Percentiles rank a stretch among this genome's conserved stretches.
Conservation (phyloP, 2,888 invertebrate genomes). For the Heterodera filipjevi region DNA sequence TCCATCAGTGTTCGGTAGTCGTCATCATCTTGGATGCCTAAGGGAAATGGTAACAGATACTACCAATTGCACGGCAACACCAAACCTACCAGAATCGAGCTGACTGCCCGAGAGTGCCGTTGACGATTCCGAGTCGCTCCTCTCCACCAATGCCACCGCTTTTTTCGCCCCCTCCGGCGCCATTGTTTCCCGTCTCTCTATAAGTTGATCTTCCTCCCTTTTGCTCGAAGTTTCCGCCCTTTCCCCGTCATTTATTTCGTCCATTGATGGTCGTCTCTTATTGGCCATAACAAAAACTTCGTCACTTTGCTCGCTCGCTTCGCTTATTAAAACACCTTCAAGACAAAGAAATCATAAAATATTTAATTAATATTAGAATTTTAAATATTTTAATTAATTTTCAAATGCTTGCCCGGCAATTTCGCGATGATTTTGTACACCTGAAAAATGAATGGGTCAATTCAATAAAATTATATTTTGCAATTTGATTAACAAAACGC, state of each 20-base stretch:
- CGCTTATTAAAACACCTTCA: slow-evolving; percentile 28
- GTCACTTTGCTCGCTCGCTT: slow-evolving; percentile 31
- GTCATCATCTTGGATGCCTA: slow-evolving; percentile 29
- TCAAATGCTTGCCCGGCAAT: slow-evolving; percentile 20
- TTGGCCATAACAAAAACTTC: slow-evolving; percentile 33
- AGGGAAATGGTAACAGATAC: too few species aligned
- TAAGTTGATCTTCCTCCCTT: background rate
- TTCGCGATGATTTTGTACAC: slow-evolving; percentile 54
- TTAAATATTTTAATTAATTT: background rate
- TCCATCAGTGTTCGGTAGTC: slow-evolving; percentile 23
- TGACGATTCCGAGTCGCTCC: slow-evolving; percentile 17
- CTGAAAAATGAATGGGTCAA: slow-evolving; percentile 32
- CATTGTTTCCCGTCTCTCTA: too few species aligned
- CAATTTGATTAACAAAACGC: background rate
- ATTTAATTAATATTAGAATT: slow-evolving; percentile 14
- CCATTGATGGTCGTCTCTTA: background rate
- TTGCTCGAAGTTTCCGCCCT: slow-evolving; percentile 8
- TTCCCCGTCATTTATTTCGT: background rate
- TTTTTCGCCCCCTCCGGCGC: background rate
- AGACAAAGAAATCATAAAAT: background rate
- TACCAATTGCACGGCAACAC: background rate
- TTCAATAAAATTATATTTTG: background rate
- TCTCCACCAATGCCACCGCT: background rate
- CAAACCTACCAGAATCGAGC: slow-evolving; percentile 18
- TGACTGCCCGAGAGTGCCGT: slow-evolving; percentile 4